Evolutionary conservation across 2,797 vertebrate genomes (phyloP).

Genomic region (Xenopus petersii): DNA sequence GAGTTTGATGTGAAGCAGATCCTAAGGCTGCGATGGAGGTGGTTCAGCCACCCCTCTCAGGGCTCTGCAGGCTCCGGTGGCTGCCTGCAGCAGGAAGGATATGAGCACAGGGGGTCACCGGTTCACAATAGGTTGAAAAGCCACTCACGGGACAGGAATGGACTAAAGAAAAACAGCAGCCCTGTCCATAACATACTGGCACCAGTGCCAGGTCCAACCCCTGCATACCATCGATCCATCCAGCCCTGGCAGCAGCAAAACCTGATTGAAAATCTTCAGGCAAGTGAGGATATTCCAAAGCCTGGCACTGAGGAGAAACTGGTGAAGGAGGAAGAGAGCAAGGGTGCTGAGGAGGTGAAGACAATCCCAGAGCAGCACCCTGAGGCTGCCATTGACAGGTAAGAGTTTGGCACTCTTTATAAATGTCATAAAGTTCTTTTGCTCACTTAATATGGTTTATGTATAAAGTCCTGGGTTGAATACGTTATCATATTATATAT

Average conservation of each 20-base stretch:
- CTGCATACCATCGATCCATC: slow-evolving; percentile 72
- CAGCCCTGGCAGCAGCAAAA: slow-evolving; percentile 80
- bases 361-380: slow-evolving; percentile 71
- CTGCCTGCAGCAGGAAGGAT: slow-evolving; percentile 89
- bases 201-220: slow-evolving; percentile 77
- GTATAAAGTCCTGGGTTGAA: too few relatives aligned
- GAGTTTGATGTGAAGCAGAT: slow-evolving; percentile 98
- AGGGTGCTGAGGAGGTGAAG: slow-evolving; percentile 71
- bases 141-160: slow-evolving; percentile 87
- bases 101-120: slow-evolving; percentile 84
- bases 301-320: slow-evolving; percentile 62
- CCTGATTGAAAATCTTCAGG: slow-evolving; percentile 76
- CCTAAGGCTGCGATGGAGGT: slow-evolving; percentile 92
- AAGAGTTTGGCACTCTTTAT: slow-evolving; percentile 54
- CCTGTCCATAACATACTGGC: slow-evolving; percentile 84
- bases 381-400: slow-evolving; percentile 84
- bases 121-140: slow-evolving; percentile 87
- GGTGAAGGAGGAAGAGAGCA: slow-evolving; percentile 70
- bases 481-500: too few relatives aligned
- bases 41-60: slow-evolving; percentile 94
- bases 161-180: slow-evolving; percentile 85
- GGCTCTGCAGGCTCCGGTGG: slow-evolving; percentile 77
- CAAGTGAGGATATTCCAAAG: slow-evolving; percentile 77
- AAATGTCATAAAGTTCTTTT: too few relatives aligned
- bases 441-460: too few relatives aligned